phyloP scores from a whole-genome alignment of 2,888 invertebrate genomes.

The Drosophila anomalipes region DNA sequence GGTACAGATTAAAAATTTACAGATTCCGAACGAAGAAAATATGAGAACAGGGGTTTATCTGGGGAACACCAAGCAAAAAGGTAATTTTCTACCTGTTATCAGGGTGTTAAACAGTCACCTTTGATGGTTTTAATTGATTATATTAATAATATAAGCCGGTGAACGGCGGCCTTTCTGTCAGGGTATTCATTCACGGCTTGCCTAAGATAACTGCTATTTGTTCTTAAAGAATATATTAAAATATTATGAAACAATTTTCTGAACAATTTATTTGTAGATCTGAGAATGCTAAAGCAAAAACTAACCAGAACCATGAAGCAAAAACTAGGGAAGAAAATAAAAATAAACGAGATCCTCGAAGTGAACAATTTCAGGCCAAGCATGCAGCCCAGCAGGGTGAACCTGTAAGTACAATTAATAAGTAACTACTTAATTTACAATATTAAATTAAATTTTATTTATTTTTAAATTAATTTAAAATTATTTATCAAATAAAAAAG shows the following conservation, averaged over 20 bases:
- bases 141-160: not conserved
- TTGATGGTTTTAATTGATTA: not conserved
- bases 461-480: not conserved
- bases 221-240: not conserved
- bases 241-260: constrained; percentile 10
- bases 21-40: not conserved
- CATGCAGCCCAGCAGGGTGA: constrained; percentile 89
- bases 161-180: not conserved
- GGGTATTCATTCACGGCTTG: not conserved
- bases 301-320: constrained; percentile 45
- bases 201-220: not conserved
- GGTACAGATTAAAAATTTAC: not conserved
- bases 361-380: constrained; percentile 88
- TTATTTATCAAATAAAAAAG: not conserved
- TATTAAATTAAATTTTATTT: not conserved
- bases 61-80: not conserved
- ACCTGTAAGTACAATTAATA: constrained; percentile 87
- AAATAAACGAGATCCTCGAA: constrained; percentile 81
- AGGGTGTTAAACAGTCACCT: not conserved
- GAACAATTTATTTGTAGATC: constrained; percentile 41
- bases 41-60: not conserved
- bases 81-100: not conserved
- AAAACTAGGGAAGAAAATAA: constrained; percentile 83
- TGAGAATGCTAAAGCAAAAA: constrained; percentile 52
- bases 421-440: not conserved